Evolutionary conservation across 2,113 vertebrate species (phyloP), one percentile per base, ranked within the genome.

Genomic region (Miniopterus natalensis): DNA sequence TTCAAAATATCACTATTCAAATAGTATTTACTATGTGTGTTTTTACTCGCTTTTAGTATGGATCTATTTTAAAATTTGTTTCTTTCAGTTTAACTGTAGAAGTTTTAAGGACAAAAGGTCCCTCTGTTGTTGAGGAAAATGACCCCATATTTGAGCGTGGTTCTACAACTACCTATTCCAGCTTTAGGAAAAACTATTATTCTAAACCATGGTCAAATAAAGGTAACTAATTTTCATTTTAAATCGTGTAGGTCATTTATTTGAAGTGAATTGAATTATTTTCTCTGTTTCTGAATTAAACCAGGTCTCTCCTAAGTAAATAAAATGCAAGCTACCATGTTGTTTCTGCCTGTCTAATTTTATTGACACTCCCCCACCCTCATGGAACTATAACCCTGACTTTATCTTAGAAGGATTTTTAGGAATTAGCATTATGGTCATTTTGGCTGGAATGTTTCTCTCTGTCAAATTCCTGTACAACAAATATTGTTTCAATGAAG

Each of bases 61-160:
- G 40, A 51, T 94, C 4, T 94, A 17, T 91, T 95, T 95, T 47
- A 94, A 97, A 95, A 89, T 95, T 18, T 97, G 80, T 96, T 49
- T 97, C 70, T 98, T 97, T 89, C 97, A 99, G 99, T 98, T 99
- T 99, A 98, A 99, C 99, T 3, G 99, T 99, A 88, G 99, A 99
- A 98, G 99, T 99, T 96, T 98, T 98, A 89, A 99, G 99, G 96
- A 98, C 98, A 70, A 99, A 99, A 98, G 99, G 99, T 1, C 99
- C 99, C 0, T 99, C 99, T 97, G 98, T 98, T n/a, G 98, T 98
- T 57, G 98, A 99, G 83, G 99, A 98, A 94, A 99, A 99, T 96
- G 99, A 99, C 95, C 99, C 99, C 55, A 99, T 99, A 95, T 99
- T 99, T 98, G 99, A 99, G 84, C 99, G 99, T 61, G 99, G 99